Percentiles rank a stretch among this genome's conserved stretches.
These are phyloP conservation scores for Eupithecia exiguata DNA, from an alignment of 2,888 invertebrate species.

Conservation along the genomic window DNA sequence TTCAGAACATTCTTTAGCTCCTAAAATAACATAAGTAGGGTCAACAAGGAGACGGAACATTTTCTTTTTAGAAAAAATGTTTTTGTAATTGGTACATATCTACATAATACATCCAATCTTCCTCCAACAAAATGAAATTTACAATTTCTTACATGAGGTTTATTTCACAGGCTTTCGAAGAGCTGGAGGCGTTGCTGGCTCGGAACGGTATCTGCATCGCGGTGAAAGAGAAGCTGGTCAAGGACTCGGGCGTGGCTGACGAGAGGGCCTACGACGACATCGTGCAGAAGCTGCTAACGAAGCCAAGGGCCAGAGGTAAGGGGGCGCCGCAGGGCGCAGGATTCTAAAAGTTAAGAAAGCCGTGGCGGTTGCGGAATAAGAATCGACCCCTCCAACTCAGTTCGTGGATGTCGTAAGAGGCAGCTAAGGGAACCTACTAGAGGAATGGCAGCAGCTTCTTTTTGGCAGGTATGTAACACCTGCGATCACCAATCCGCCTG, in stretches of 20 bases:
- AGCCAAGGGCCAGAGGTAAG: constrained; percentile 94
- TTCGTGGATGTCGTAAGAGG: too few relatives aligned
- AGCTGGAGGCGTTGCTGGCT: constrained; percentile 93
- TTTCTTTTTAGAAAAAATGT: background rate
- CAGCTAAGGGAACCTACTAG: too few relatives aligned
- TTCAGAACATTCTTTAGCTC: background rate
- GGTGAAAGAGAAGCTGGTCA: constrained; percentile 95
- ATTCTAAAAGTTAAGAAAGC: background rate
- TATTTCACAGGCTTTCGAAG: constrained; percentile 92
- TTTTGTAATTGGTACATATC: background rate
- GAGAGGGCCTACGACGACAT: constrained; percentile 94
- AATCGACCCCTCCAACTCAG: too few relatives aligned
- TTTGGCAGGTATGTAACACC: too few relatives aligned
- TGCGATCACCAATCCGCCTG: too few relatives aligned
- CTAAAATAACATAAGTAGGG: background rate
- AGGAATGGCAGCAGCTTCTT: too few relatives aligned
- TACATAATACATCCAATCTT: too few relatives aligned
- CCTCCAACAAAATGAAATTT: background rate
- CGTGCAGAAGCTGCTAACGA: constrained; percentile 92
- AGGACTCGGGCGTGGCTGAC: constrained; percentile 97
- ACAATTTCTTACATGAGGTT: background rate
- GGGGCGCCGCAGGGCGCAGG: background rate
- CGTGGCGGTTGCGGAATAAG: too few relatives aligned
- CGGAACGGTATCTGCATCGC: constrained; percentile 96
- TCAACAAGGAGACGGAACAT: background rate